Evolutionary conservation across 2,797 vertebrate species (phyloP).

Genomic region (Pangasius mekongensis): DNA sequence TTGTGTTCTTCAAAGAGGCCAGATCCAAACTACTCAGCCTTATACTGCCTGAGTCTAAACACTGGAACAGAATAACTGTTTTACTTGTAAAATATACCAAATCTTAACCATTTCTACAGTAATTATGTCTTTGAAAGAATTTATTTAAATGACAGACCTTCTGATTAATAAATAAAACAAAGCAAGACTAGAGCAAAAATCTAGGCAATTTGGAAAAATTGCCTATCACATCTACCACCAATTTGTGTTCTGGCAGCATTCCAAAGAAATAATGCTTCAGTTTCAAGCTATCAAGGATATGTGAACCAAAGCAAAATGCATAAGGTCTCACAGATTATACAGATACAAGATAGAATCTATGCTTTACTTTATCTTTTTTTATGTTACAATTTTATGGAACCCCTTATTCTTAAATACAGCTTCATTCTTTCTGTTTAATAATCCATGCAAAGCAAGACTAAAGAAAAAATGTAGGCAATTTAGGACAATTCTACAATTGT

Average conservation of each 20-base stretch:
- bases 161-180: background rate
- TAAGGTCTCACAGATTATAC: background rate
- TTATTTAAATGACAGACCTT: background rate
- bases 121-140: background rate
- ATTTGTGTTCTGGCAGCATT: background rate
- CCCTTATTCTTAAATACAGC: background rate
- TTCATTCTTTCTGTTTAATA: background rate
- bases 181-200: background rate
- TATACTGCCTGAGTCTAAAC: background rate
- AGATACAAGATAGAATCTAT: background rate
- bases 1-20: background rate
- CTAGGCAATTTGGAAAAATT: background rate
- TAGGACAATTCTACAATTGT: background rate
- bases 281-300: background rate
- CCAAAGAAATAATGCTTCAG: background rate
- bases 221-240: background rate
- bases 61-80: background rate
- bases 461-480: background rate
- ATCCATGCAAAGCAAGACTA: background rate
- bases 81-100: background rate
- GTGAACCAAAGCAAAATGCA: conserved; percentile 6
- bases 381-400: background rate
- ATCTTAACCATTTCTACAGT: background rate
- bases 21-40: background rate
- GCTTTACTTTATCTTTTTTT: conserved; percentile 1